Evolutionary conservation across 2,797 vertebrate genomes (phyloP).

Genomic region (Sebastes steindachneri): DNA sequence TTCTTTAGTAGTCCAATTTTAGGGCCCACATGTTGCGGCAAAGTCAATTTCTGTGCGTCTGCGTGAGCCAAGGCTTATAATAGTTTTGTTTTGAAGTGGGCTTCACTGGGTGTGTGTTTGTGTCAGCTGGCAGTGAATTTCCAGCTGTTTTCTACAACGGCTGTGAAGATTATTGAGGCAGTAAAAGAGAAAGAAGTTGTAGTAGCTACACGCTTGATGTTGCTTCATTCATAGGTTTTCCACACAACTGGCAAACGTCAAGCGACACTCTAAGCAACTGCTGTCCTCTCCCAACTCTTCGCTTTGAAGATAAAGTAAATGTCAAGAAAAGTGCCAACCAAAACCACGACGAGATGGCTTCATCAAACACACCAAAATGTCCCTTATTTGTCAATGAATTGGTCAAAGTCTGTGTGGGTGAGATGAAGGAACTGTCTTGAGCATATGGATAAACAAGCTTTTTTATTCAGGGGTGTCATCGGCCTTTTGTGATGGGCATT

Average conservation of each 20-base stretch:
- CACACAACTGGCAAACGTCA: neutral
- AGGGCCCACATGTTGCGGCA: neutral
- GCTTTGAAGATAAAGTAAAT: neutral
- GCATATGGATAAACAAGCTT: neutral
- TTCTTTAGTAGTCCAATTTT: slow-evolving; percentile 4
- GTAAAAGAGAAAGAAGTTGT: neutral
- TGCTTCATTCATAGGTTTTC: neutral
- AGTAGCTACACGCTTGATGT: neutral
- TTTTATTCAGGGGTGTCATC: neutral
- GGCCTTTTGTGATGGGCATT: neutral
- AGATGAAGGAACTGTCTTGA: neutral
- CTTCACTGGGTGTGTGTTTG: neutral
- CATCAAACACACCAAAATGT: neutral
- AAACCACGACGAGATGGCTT: neutral
- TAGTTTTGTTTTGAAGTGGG: slow-evolving; percentile 35
- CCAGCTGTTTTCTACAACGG: slow-evolving; percentile 11
- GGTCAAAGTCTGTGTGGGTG: neutral
- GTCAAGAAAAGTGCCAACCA: neutral
- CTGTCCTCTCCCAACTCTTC: neutral
- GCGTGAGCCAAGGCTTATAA: slow-evolving; percentile 8
- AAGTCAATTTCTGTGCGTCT: slow-evolving; percentile 4
- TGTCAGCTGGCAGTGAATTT: neutral
- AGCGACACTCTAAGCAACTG: neutral
- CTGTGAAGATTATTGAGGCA: neutral
- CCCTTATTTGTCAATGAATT: neutral